Evolutionary conservation across 2,113 vertebrate species (phyloP), one percentile per base, ranked within the genome.

Genomic region (Solenodon paradoxus): DNA sequence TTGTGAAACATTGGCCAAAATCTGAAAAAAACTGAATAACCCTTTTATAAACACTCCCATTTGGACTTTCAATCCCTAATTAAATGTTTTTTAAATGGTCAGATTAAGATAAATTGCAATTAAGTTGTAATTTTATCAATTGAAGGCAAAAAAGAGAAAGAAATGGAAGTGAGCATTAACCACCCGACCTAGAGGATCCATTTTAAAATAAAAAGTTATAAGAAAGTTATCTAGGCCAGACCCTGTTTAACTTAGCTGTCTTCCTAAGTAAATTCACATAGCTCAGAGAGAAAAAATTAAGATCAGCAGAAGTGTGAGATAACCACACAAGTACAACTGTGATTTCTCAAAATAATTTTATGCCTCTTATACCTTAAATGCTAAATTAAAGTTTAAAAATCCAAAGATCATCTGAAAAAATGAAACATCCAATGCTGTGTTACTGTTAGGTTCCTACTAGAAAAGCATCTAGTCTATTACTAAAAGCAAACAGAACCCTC

Each of bases 311-410:
- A 32, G 4, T 9, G 16, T 26, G 19, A 90, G 49, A 35, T 71
- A 74, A 84, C 15, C 30, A n/a, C 3, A 77, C 2, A 59, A 84
- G 10, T 49, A 74, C 7, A 61, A 22, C 2, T 59, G 49, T 5
- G 1, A 86, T 45, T 83, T 90, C 30, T 38, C 19, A 40, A 89
- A 86, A 79, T 51, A 69, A 94, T 72, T 72, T 32, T 47, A 40
- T 38, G n/a, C n/a, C 85, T 91, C 64, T 85, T 19, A n/a, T 64
- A 82, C 19, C 13, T 64, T 71, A 69, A 92, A 71, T 77, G 28
- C 28, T 79, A 79, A 88, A 82, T 24, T 64, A 40, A 66, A 28
- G 32, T 92, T 78, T 88, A 86, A 92, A 81, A 82, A 89, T 71
- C 1, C 3, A 17, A 83, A 35, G n/a, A 82, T 35, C 86, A 81